Conservation (phyloP, 2,113 vertebrate genomes). For the Eira barbara region DNA sequence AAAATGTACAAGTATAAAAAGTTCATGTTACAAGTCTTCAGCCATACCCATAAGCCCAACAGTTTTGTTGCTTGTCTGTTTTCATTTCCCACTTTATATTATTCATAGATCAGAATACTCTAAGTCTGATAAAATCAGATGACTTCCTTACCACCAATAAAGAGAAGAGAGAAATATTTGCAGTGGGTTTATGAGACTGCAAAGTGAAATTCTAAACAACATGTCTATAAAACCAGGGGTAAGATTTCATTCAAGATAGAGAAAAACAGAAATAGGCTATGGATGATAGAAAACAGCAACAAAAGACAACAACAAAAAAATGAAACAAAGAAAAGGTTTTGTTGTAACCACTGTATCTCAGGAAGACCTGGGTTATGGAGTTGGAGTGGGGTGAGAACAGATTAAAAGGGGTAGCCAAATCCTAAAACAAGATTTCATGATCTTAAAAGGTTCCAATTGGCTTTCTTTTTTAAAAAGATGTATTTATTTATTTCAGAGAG, state of each 20-base stretch:
- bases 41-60: conserved; percentile 8
- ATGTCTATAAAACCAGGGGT: conserved; percentile 14
- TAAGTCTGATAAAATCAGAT: conserved; percentile 51
- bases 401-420: background rate
- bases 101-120: conserved; percentile 34
- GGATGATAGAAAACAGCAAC: background rate
- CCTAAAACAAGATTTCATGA: conserved; percentile 4
- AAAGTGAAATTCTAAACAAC: conserved; percentile 39
- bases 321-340: background rate
- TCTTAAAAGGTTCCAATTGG: background rate
- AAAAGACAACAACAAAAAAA: background rate
- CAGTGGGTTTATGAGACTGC: conserved; percentile 28
- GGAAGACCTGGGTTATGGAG: background rate
- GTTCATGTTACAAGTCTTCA: background rate
- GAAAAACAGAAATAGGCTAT: background rate
- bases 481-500: background rate
- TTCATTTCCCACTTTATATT: conserved; percentile 51
- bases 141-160: conserved; percentile 54
- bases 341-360: background rate
- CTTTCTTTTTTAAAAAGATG: background rate
- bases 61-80: conserved; percentile 38
- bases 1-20: conserved; percentile 32
- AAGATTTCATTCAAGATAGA: conserved; percentile 30
- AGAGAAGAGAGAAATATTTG: conserved; percentile 16
- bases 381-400: background rate